Conservation (phyloP, 2,888 invertebrate species). For the Erebia palarica region DNA sequence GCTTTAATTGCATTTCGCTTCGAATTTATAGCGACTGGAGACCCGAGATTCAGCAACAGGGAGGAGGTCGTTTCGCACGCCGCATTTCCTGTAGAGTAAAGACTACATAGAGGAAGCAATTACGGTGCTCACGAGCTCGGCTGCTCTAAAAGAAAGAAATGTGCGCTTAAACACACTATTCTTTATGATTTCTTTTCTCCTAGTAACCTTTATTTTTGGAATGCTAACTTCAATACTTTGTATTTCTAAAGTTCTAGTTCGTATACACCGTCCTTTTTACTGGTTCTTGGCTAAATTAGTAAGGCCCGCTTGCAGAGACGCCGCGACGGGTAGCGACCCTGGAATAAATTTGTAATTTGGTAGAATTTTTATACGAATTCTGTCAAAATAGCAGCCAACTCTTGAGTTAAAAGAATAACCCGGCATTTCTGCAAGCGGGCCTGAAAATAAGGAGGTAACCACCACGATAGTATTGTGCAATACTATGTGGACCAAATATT, state of each 20-base stretch:
- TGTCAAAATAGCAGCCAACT: too few species aligned
- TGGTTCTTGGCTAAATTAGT: too few species aligned
- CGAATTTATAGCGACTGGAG: conserved; percentile 40
- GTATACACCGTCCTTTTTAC: too few species aligned
- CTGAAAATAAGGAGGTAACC: too few species aligned
- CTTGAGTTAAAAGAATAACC: too few species aligned
- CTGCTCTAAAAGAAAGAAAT: conserved; percentile 25
- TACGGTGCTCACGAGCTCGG: conserved; percentile 43
- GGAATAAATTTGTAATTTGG: too few species aligned
- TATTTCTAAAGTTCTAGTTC: neutral
- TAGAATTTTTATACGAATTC: too few species aligned
- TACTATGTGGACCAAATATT: too few species aligned
- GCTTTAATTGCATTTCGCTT: conserved; percentile 43
- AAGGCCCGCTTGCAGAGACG: too few species aligned
- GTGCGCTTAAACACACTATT: conserved; percentile 38
- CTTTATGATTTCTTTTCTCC: conserved; percentile 46
- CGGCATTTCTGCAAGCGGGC: too few species aligned
- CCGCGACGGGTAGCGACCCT: too few species aligned
- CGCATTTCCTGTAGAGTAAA: conserved; percentile 49
- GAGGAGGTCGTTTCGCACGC: conserved; percentile 56
- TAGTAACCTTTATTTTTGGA: conserved; percentile 39
- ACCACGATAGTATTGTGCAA: too few species aligned
- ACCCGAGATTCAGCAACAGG: conserved; percentile 41
- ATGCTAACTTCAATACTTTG: neutral
- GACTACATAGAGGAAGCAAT: conserved; percentile 55